Percentiles rank a stretch among this genome's conserved stretches.
phyloP scores from a whole-genome alignment of 1,140 invertebrate species.

The Lerema accius region DNA sequence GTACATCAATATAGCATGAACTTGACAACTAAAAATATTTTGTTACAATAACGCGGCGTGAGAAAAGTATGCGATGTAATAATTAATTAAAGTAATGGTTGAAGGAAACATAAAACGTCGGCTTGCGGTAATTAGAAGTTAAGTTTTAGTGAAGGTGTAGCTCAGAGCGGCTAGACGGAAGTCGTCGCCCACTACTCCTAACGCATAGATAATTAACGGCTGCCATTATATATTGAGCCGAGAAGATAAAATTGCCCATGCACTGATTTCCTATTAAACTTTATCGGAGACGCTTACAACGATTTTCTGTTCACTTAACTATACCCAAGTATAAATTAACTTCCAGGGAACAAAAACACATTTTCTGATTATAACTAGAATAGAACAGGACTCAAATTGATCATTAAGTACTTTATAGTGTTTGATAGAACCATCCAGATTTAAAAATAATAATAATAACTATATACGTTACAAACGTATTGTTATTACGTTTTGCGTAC shows the following conservation, averaged over 20 bases:
- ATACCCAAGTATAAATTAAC: too few relatives aligned
- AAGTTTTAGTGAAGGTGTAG: constrained; percentile 52
- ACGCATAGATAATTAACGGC: constrained; percentile 39
- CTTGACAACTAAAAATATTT: constrained; percentile 24
- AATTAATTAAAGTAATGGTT: constrained; percentile 74
- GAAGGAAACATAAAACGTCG: constrained; percentile 71
- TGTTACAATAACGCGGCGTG: constrained; percentile 55
- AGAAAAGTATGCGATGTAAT: constrained; percentile 63
- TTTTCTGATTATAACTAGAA: too few relatives aligned
- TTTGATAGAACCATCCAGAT: too few relatives aligned
- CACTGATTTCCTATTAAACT: constrained; percentile 18
- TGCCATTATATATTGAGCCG: constrained; percentile 28
- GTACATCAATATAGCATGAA: constrained; percentile 7
- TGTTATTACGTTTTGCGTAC: too few relatives aligned
- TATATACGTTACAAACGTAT: too few relatives aligned
- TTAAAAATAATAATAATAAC: too few relatives aligned
- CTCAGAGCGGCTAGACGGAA: constrained; percentile 44
- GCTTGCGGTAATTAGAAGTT: constrained; percentile 67
- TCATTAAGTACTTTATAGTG: too few relatives aligned
- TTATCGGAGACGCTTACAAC: too few relatives aligned
- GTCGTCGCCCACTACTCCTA: constrained; percentile 40
- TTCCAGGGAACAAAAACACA: too few relatives aligned
- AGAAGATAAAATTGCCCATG: constrained; percentile 35
- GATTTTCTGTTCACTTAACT: too few relatives aligned
- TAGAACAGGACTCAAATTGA: too few relatives aligned